Evolutionary conservation across 2,113 vertebrate species (phyloP), one percentile per base, ranked within the genome.

Genomic region (Odocoileus virginianus): DNA sequence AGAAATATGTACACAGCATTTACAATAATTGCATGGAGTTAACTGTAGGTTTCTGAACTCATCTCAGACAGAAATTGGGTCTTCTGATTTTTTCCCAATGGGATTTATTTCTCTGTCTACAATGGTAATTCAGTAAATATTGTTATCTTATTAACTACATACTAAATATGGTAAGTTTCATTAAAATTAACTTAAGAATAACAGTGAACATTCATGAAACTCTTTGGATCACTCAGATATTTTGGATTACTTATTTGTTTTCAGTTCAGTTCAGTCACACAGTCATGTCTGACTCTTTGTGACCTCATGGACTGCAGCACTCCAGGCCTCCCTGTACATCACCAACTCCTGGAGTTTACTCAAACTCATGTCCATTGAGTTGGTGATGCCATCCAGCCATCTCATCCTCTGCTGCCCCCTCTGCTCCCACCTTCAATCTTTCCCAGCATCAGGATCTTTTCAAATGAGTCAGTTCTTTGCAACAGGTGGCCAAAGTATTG

Each of bases 191-290:
- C 55, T 64, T 52, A 88, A 78, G 21, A 78, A 33, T 45, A 94
- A 58, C 57, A 57, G 2, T 40, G 79, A 47, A 52, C 10, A 71
- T 82, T 45, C 67, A 3, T 43, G n/a, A 88, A 85, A 43, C 7
- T 91, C 16, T 96, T 15, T 16, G 40, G 45, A 82, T 9, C 6
- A 14, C 16, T 74, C 79, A 67, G 27, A 54, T 78, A 89, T 52
- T 71, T 93, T 74, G 91, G 33, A 36, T 78, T 3, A 87, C 58
- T 93, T 78, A 43, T 43, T 92, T 87, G 40, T n/a, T 74, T 91
- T 60, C 64, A 71, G 64, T 71, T 21, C n/a, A 36, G 17, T 67
- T 67, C 16, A 21, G 17, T 21, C n/a, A 71, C n/a, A 36, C n/a
- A 71, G 64, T 71, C 64, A 1, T 71, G 64, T 71, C 64, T 4